Base-by-base conservation (phyloP, 1,140 invertebrate genomes). In the Oreohelix idahoensis region DNA sequence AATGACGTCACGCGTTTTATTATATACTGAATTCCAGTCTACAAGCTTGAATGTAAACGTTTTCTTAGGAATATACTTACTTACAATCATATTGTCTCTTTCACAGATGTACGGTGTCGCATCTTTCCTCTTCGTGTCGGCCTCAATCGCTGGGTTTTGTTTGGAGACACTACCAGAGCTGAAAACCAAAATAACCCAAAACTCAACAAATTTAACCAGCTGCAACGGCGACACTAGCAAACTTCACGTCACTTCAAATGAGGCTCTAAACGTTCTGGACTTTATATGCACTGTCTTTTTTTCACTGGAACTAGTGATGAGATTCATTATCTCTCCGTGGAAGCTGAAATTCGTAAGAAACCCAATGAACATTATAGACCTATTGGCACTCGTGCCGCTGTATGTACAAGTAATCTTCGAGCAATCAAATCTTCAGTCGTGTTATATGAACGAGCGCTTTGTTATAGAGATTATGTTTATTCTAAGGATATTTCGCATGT, bases 111-210 rank as follows among this genome's bases (percentile, higher is more conserved):
- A 97, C 91, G 96, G 96, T 74, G 95, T 96, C 66, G 94, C 96
- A 86, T 97, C 96, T 0, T 96, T 98, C 66, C 96, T 97, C 92
- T 97, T 98, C 94, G 97, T 98, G 90, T 96, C 96, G 92, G 94
- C 97, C 45, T 97, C 96, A 84, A 96, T 98, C 83, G 94, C 97
- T 69, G 97, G 96, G 66, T 98, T 98, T 93, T 98, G 97, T 92
- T 93, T 98, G 90, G 98, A 98, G 93, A 98, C 97, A 0, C 95
- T 97, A 89, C 96, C 97, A 0, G 95, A 95, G 87, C 95, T 97
- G 85, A 92, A 96, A 51, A 95, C 97, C 86, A 97, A 85, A 96
- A 98, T 85, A 94, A 94, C 84, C 97, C 75, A 63, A 39, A 86
- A 84, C 69, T 71, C 39, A n/a, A 79, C 81, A 42, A 69, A 58